Evolutionary conservation across 2,113 vertebrate species (phyloP).

Genomic region (Chascanopsetta lugubris): DNA sequence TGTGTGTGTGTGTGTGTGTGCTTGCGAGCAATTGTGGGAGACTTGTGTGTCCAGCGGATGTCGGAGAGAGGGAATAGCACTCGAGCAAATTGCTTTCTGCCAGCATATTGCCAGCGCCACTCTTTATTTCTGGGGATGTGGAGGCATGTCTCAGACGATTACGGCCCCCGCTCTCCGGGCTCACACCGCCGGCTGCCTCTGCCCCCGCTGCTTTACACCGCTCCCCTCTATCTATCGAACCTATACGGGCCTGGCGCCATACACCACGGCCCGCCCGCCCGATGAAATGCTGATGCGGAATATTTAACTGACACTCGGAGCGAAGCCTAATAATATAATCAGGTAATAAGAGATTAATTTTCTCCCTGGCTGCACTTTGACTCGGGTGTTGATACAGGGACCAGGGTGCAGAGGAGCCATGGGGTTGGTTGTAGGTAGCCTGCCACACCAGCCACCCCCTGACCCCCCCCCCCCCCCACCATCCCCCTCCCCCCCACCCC

Average conservation of each 20-base stretch:
- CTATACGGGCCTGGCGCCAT: too few relatives aligned
- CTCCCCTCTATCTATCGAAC: constrained; percentile 29
- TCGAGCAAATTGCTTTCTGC: constrained; percentile 78
- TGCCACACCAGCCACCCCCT: constrained; percentile 16
- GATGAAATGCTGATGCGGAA: constrained; percentile 77
- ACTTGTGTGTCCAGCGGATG: constrained; percentile 25
- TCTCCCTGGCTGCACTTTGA: constrained; percentile 84
- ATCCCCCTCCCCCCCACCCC: constrained; percentile 14
- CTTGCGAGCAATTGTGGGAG: neutral
- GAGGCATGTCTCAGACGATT: constrained; percentile 64
- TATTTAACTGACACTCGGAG: constrained; percentile 74
- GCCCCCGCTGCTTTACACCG: constrained; percentile 27
- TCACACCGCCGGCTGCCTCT: constrained; percentile 14
- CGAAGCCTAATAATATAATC: constrained; percentile 79
- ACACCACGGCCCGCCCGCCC: constrained; percentile 19
- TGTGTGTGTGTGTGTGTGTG: constrained; percentile 8
- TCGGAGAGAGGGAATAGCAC: constrained; percentile 54
- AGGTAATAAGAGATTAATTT: constrained; percentile 85
- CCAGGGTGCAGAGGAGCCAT: constrained; percentile 53
- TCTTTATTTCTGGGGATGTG: constrained; percentile 70
- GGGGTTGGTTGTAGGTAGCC: constrained; percentile 26
- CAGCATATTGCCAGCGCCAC: constrained; percentile 76
- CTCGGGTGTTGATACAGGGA: constrained; percentile 75
- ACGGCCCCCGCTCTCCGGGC: constrained; percentile 42
- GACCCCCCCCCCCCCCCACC: constrained; percentile 16